Evolutionary conservation across 1,140 invertebrate species (phyloP), one percentile per base, ranked within the genome.

Genomic region (Dendroctonus ponderosae): DNA sequence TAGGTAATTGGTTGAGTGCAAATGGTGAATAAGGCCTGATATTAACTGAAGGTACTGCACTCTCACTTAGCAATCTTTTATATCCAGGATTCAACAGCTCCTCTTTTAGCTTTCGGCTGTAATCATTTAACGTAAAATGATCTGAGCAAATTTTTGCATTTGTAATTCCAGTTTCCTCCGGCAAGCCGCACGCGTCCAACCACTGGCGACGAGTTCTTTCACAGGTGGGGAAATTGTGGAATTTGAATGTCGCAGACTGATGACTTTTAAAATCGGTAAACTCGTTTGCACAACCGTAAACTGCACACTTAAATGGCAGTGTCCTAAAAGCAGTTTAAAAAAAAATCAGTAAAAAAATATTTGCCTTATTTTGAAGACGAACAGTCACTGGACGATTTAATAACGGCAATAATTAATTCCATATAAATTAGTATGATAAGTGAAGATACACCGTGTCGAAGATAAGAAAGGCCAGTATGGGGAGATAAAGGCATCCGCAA

Each of bases 91-190:
- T 61, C 7, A 41, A 26, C n/a, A 67, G 41, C 48, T 66, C 67
- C 53, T 60, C 62, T 26, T 53, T 65, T 12, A 60, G 61, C 40
- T 66, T 61, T 37, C 67, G 46, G 14, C 48, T 26, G 40, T 69
- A 69, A 67, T 69, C 63, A 44, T 69, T 53, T 15, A 69, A 44
- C 8, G 41, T 50, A 57, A 69, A 69, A 63, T 69, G 68, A n/a
- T 67, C 64, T 8, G 68, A 69, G 39, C 68, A 69, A 37, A 69
- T 59, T 61, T 61, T 66, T 4, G 57, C 12, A 14, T 26, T n/a
- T 40, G 51, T 44, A 49, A 12, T n/a, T 7, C n/a, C 53, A 43
- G 42, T 5, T 41, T 59, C 39, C 11, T 15, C 9, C 14, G 52
- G 14, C 12, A 60, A 49, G 6, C 51, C 40, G 12, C 68, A 69